These are phyloP conservation scores for Cydia strobilella DNA, from an alignment of 1,140 invertebrate genomes.

Conservation along the genomic window DNA sequence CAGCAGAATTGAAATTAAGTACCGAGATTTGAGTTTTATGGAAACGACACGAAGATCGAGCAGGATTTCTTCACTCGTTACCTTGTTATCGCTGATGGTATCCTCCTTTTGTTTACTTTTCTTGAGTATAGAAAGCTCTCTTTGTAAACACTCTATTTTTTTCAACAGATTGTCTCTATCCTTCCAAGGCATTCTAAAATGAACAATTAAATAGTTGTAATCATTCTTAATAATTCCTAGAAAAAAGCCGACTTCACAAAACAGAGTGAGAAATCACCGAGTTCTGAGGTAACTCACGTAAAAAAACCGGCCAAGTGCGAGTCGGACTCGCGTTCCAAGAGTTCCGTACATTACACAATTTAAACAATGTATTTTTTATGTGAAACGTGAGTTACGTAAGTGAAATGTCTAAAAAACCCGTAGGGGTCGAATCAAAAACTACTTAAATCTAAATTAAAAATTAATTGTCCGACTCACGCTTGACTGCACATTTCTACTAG, in stretches of 20 bases:
- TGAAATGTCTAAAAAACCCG: no score
- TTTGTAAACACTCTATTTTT: slow-evolving; percentile 61
- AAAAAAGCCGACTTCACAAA: background rate
- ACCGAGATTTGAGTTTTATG: background rate
- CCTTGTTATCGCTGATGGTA: background rate
- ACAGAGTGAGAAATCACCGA: no score
- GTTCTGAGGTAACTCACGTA: no score
- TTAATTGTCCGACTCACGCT: no score
- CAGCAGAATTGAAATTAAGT: background rate
- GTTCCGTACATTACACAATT: no score
- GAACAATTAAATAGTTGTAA: background rate
- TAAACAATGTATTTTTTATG: no score
- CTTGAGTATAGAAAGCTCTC: slow-evolving; percentile 59
- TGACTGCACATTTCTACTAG: no score
- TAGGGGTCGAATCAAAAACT: no score
- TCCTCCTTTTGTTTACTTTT: background rate
- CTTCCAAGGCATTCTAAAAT: slow-evolving; percentile 61
- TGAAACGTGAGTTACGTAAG: no score
- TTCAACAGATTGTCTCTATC: slow-evolving; percentile 61
- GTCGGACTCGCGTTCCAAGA: no score
- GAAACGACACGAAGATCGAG: background rate
- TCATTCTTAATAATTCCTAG: no score
- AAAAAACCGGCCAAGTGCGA: background rate
- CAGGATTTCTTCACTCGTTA: background rate
- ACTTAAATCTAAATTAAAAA: no score